Evolutionary conservation across 2,888 invertebrate genomes (phyloP).

Genomic region (Drosophila mayaguana): DNA sequence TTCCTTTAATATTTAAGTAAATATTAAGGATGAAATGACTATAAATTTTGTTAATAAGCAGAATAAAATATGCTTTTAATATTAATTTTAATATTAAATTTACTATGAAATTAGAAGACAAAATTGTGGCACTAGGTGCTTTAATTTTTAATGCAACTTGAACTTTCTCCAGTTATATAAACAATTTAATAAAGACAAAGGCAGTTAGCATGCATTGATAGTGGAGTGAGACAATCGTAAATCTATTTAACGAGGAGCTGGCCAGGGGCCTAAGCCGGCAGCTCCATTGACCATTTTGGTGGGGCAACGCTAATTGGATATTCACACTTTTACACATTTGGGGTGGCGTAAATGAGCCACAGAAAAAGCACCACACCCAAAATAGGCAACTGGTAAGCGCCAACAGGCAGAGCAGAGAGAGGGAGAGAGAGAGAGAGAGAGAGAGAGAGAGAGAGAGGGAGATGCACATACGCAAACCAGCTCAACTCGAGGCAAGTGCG

Average conservation of each 20-base stretch:
- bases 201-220: conserved; percentile 15
- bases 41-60: no score
- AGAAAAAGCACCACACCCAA: conserved; percentile 78
- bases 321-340: conserved; percentile 77
- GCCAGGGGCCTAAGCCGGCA: conserved; percentile 2
- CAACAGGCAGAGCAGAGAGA: conserved; percentile 48
- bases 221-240: conserved; percentile 12
- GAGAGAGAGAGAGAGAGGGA: conserved; percentile 15
- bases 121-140: no score
- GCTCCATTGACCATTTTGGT: conserved; percentile 52
- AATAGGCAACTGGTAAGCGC: conserved; percentile 80
- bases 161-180: not conserved
- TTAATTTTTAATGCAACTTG: no score
- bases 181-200: conserved; percentile 11
- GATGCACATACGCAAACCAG: conserved; percentile 45
- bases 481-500: conserved; percentile 10
- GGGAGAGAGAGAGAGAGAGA: not conserved
- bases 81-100: no score
- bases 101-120: no score
- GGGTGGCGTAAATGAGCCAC: conserved; percentile 74
- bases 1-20: no score
- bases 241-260: conserved; percentile 14
- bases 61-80: no score
- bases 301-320: conserved; percentile 71
- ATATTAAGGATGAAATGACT: no score